Evolutionary conservation across 2,888 invertebrate genomes (phyloP).

Genomic region (Hirtodrosophila alboralis): DNA sequence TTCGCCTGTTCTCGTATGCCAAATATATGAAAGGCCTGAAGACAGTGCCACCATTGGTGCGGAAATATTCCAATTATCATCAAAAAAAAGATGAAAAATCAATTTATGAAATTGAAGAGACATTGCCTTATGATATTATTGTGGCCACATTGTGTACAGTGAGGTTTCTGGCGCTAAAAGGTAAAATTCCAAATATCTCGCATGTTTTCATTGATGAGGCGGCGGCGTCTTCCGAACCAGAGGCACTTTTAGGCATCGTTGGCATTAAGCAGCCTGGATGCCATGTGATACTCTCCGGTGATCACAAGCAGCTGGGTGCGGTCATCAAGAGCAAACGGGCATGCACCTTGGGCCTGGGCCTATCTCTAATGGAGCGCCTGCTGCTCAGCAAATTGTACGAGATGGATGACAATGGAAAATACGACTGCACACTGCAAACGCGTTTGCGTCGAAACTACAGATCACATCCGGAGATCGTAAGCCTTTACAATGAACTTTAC

Average conservation of each 20-base stretch:
- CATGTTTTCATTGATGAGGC: constrained; percentile 91
- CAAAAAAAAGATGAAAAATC: neutral
- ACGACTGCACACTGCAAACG: constrained; percentile 87
- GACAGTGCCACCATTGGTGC: constrained; percentile 66
- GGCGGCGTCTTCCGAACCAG: constrained; percentile 89
- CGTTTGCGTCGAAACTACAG: constrained; percentile 91
- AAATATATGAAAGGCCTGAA: constrained; percentile 29
- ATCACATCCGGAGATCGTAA: constrained; percentile 87
- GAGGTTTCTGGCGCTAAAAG: constrained; percentile 79
- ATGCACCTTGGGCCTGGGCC: constrained; percentile 62
- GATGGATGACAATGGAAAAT: constrained; percentile 61
- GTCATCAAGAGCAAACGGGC: constrained; percentile 84
- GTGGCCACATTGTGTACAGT: constrained; percentile 87
- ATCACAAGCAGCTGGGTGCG: constrained; percentile 89
- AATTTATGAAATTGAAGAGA: constrained; percentile 73
- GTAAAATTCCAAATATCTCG: constrained; percentile 46
- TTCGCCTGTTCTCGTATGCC: neutral
- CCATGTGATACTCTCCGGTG: constrained; percentile 89
- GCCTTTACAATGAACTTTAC: constrained; percentile 89
- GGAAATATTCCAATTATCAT: constrained; percentile 81
- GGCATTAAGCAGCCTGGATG: constrained; percentile 69
- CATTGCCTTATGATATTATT: constrained; percentile 85
- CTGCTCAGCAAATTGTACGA: constrained; percentile 85
- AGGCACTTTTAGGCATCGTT: constrained; percentile 86
- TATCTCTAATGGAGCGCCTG: constrained; percentile 89